These are phyloP conservation scores for Nesometra sesokonis DNA, from an alignment of 35 echinoderm and acorn worm species.

Conservation along the genomic window DNA sequence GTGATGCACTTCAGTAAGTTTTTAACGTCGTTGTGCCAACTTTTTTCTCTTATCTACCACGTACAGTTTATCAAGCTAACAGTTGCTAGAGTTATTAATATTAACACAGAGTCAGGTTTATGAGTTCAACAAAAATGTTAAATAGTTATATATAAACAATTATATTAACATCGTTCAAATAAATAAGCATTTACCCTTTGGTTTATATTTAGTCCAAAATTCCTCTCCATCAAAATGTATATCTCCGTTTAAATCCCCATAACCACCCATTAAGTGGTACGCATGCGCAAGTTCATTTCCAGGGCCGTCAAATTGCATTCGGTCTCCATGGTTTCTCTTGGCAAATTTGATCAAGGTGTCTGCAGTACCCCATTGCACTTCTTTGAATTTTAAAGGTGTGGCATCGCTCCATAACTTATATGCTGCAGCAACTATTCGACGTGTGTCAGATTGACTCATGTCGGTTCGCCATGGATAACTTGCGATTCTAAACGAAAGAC, in stretches of 20 bases:
- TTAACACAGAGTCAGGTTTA: too few species aligned
- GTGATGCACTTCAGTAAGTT: too few species aligned
- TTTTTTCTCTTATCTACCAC: too few species aligned
- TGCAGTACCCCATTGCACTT: not conserved
- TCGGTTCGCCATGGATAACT: not conserved
- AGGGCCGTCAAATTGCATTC: not conserved
- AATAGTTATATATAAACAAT: too few species aligned
- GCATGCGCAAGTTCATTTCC: not conserved
- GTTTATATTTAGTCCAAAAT: not conserved
- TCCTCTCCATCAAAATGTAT: not conserved
- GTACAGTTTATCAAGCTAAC: too few species aligned
- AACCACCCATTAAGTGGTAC: not conserved
- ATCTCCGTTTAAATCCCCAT: not conserved
- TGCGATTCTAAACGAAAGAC: not conserved
- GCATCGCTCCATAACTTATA: not conserved
- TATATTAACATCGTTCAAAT: too few species aligned
- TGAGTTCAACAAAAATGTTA: too few species aligned
- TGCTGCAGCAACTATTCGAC: not conserved
- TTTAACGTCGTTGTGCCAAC: too few species aligned
- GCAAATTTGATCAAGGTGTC: not conserved
- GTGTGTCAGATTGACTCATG: not conserved
- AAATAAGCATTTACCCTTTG: not conserved
- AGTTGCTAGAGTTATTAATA: too few species aligned
- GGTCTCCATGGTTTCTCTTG: not conserved
- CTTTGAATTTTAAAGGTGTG: not conserved